Base-by-base conservation (phyloP, 53 echinoderm and acorn worm species). In the Luidia sarsii region DNA sequence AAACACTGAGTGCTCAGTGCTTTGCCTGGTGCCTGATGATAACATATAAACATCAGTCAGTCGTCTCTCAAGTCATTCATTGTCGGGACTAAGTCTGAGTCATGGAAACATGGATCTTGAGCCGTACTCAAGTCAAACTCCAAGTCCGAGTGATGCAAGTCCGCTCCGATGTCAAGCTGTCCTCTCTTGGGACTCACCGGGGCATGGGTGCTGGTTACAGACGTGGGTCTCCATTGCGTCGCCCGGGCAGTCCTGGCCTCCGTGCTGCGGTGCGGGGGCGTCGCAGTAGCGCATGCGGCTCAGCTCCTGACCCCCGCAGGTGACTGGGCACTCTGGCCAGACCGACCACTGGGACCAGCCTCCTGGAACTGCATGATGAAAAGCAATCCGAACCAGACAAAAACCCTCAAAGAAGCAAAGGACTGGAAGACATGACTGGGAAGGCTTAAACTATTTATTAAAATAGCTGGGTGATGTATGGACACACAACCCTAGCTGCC, bases 321-420 rank as follows among this genome's bases (percentile, higher is more conserved):
- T 92, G 25, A 92, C 89, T 36, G 92, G 89, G 46, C 92, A 92
- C 0, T 50, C 63, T n/a, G 81, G 67, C 88, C 85, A 92, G 15
- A 22, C 52, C 20, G 88, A 75, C 92, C 92, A 92, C 16, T 49
- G 68, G 0, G 92, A 92, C 88, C 85, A 92, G 22, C 85, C 55
- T 39, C 92, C 92, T 41, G 70, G 57, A 54, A 92, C 92, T 92
- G 75, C 21, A 23, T n/a, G n/a, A n/a, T n/a, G n/a, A n/a, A n/a
- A n/a, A n/a, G n/a, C n/a, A n/a, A n/a, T n/a, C n/a, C n/a, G n/a
- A n/a, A n/a, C n/a, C n/a, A n/a, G n/a, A n/a, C n/a, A n/a, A n/a
- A n/a, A n/a, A n/a, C n/a, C n/a, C n/a, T n/a, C n/a, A n/a, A n/a
- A n/a, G n/a, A n/a, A n/a, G n/a, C n/a, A n/a, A n/a, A n/a, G n/a